Evolutionary conservation across 1,140 invertebrate genomes (phyloP).

Genomic region (Cheumatopsyche charites): DNA sequence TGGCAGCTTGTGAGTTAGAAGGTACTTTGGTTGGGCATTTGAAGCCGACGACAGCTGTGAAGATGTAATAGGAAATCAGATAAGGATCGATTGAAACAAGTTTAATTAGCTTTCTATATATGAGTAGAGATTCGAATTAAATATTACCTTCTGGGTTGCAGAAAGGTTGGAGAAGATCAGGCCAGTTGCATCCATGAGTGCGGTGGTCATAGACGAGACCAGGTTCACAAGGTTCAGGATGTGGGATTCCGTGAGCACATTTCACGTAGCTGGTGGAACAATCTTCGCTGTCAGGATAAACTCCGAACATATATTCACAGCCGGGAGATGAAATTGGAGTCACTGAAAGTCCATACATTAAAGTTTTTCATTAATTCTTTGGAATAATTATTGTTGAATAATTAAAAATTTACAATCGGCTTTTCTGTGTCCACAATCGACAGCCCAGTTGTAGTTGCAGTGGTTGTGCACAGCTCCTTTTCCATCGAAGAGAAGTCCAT

Average conservation of each 20-base stretch:
- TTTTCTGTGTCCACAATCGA: conserved; percentile 84
- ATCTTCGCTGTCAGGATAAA: conserved; percentile 78
- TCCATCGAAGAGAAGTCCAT: conserved; percentile 89
- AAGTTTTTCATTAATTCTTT: conserved; percentile 5
- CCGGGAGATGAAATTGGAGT: conserved; percentile 77
- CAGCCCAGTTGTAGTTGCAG: conserved; percentile 94
- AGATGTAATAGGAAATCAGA: background rate
- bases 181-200: conserved; percentile 91
- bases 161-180: conserved; percentile 82
- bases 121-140: background rate
- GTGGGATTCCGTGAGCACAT: conserved; percentile 81
- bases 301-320: conserved; percentile 88
- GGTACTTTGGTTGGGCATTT: conserved; percentile 83
- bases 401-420: conserved; percentile 68
- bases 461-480: conserved; percentile 87
- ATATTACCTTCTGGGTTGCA: conserved; percentile 81
- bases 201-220: conserved; percentile 88
- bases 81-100: background rate
- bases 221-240: conserved; percentile 79
- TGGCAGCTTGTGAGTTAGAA: conserved; percentile 75
- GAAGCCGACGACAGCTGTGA: conserved; percentile 77
- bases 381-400: background rate
- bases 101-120: background rate
- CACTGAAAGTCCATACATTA: conserved; percentile 63
- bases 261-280: conserved; percentile 88